These are phyloP conservation scores for Magallana ariakensis DNA, from an alignment of 1,140 invertebrate species.

Conservation along the genomic window DNA sequence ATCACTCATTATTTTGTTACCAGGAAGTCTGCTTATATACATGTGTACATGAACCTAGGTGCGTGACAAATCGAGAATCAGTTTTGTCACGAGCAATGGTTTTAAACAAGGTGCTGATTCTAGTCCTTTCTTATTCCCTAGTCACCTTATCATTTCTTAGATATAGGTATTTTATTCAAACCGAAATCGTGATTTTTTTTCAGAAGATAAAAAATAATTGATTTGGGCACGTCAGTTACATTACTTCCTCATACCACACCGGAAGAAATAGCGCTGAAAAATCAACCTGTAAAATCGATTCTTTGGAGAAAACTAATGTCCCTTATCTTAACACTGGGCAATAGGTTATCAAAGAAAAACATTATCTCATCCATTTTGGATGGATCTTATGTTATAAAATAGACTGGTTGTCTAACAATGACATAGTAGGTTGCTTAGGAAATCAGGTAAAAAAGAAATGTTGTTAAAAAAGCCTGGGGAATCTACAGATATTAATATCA, in stretches of 20 bases:
- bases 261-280: not conserved
- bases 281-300: slow-evolving; percentile 19
- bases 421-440: too few species aligned
- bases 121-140: not conserved
- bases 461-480: too few species aligned
- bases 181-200: not conserved
- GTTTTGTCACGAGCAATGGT: not conserved
- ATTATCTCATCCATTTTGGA: not conserved
- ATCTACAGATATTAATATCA: too few species aligned
- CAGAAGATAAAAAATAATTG: not conserved
- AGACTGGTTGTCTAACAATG: not conserved
- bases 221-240: not conserved
- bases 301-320: not conserved
- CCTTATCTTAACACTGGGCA: slow-evolving; percentile 1
- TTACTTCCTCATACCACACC: not conserved
- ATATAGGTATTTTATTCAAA: not conserved
- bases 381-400: not conserved
- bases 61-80: not conserved
- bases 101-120: not conserved
- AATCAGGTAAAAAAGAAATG: too few species aligned
- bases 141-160: not conserved
- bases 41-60: not conserved
- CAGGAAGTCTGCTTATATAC: not conserved
- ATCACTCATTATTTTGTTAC: too few species aligned
- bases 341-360: not conserved